Percentiles rank a stretch among this genome's conserved stretches.
Conservation (phyloP, 2,888 invertebrate species). For the Brenthis hecate region DNA sequence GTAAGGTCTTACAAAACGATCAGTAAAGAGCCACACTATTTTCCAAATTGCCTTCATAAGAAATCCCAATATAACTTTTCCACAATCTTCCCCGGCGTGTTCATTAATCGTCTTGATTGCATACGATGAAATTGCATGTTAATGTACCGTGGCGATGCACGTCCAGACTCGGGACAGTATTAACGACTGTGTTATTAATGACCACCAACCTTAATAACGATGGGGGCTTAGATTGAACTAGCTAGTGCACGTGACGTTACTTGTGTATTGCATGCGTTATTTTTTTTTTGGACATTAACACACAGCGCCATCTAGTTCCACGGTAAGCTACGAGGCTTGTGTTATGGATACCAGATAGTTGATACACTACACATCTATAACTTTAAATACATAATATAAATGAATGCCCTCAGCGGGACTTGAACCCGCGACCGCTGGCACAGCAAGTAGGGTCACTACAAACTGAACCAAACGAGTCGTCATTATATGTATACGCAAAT, state of each 20-base stretch:
- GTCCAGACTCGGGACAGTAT: constrained; percentile 23
- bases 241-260: constrained; percentile 1
- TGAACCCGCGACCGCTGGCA: too few relatives aligned
- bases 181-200: constrained; percentile 33
- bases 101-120: constrained; percentile 39
- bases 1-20: too few relatives aligned
- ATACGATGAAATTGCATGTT: constrained; percentile 39
- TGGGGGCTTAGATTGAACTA: constrained; percentile 4
- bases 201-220: constrained; percentile 22
- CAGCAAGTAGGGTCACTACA: too few relatives aligned
- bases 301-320: too few relatives aligned
- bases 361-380: too few relatives aligned
- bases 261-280: background rate
- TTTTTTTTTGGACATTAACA: too few relatives aligned
- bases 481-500: background rate
- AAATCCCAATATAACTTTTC: constrained; percentile 11
- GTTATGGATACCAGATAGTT: too few relatives aligned
- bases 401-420: too few relatives aligned
- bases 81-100: constrained; percentile 19
- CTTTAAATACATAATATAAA: too few relatives aligned
- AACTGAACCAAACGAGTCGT: too few relatives aligned
- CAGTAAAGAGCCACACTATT: background rate
- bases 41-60: background rate
- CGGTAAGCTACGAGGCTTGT: too few relatives aligned
- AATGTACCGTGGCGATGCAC: constrained; percentile 36